Evolutionary conservation across 2,113 vertebrate species (phyloP).

Genomic region (Canis aureus): DNA sequence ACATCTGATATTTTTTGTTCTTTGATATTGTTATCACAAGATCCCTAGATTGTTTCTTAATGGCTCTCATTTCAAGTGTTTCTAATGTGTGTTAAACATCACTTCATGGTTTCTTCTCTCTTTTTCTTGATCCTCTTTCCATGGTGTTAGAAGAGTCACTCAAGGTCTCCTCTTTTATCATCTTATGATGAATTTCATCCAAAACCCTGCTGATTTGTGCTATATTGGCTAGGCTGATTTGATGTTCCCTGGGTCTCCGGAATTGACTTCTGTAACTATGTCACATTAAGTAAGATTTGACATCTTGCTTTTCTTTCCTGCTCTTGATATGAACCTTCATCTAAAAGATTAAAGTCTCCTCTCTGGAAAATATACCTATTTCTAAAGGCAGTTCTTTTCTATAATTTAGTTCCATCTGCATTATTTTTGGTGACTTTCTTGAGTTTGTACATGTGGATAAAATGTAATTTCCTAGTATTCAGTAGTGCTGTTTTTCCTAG

Average conservation of each 20-base stretch:
- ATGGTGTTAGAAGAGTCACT: not conserved
- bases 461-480: not conserved
- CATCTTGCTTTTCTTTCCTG: not conserved
- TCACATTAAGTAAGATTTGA: not conserved
- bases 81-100: not conserved
- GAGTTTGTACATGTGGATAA: not conserved
- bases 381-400: not conserved
- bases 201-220: not conserved
- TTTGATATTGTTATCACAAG: not conserved
- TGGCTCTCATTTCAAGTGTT: not conserved
- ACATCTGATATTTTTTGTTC: not conserved
- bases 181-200: not conserved
- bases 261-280: not conserved
- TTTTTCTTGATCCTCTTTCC: not conserved
- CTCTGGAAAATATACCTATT: not conserved
- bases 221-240: not conserved
- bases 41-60: not conserved
- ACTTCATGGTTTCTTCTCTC: not conserved
- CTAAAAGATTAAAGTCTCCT: not conserved
- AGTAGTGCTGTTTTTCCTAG: not conserved
- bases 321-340: not conserved
- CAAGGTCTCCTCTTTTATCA: not conserved
- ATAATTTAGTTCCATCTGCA: not conserved
- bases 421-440: not conserved
- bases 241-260: not conserved